Evolutionary conservation across 1,140 invertebrate genomes (phyloP), one percentile per base, ranked within the genome.

Genomic region (Triops longicaudatus): DNA sequence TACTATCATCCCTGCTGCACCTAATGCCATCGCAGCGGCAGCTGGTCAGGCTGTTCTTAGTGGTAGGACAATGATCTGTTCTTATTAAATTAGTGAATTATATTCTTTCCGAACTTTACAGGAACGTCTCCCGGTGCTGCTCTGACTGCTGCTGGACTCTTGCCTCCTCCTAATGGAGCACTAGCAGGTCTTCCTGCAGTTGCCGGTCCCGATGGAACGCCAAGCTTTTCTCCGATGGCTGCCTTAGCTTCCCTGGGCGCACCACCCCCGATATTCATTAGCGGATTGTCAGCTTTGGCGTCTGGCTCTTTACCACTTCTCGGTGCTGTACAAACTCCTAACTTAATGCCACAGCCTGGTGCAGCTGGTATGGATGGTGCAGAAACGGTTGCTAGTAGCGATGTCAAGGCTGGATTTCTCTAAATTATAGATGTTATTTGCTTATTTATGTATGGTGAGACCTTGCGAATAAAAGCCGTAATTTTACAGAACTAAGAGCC

Each of bases 281-380:
- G 50, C 22, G 50, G 50, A 63, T 63, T 63, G 22, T 63, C 50
- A 63, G 50, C 50, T 63, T 63, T 63, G 50, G 50, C 50, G 14
- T 63, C 50, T 22, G 50, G 50, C 2, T 63, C 50, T 22, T 63
- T 63, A 14, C 50, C 50, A 17, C 10, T 63, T 9, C 10, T 63
- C 50, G 50, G 50, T 17, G 50, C 50, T 6, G n/a, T 63, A 22
- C n/a, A 63, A 22, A 63, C n/a, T 5, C 50, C 50, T 22, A 22
- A 63, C 50, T 9, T 22, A 22, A 63, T 63, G 10, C 50, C 50
- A 63, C 50, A 6, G 10, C 50, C 50, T 17, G 50, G 14, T 17
- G 50, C 10, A 63, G 50, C 50, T n/a, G 50, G 17, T 63, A 2
- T 14, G 17, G 50, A 0, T 14, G n/a, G 50, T 22, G 17, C 50